Evolutionary conservation across 2,113 vertebrate genomes (phyloP).

Genomic region (Rhipidura dahli): DNA sequence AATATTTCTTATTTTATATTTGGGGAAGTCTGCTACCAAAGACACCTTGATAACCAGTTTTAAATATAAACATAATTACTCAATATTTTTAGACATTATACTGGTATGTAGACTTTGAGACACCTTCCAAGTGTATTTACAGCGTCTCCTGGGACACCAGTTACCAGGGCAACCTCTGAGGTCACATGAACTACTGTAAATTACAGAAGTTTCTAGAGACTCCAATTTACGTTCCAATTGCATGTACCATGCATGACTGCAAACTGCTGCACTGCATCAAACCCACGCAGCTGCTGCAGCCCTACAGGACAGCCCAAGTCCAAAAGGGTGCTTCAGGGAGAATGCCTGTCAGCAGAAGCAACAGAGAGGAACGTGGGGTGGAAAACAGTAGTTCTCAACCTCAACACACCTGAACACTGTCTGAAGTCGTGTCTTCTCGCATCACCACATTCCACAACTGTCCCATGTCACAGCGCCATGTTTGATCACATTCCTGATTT

Average conservation of each 20-base stretch:
- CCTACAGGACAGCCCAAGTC: background rate
- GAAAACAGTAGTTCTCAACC: background rate
- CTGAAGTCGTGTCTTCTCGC: background rate
- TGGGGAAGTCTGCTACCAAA: background rate
- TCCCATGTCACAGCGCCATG: background rate
- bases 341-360: background rate
- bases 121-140: background rate
- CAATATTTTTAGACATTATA: background rate
- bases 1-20: background rate
- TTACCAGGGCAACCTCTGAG: background rate
- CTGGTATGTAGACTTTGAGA: background rate
- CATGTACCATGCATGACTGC: background rate
- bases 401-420: background rate
- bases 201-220: background rate
- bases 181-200: background rate
- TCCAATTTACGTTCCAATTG: background rate
- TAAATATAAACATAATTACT: background rate
- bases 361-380: accelerated
- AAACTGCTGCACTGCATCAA: accelerated
- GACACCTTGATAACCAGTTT: background rate
- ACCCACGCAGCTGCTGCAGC: background rate
- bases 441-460: background rate
- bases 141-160: background rate
- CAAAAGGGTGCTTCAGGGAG: background rate
- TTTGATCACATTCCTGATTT: background rate